Evolutionary conservation across 2,888 invertebrate species (phyloP).

Genomic region (Parnassius glacialis): DNA sequence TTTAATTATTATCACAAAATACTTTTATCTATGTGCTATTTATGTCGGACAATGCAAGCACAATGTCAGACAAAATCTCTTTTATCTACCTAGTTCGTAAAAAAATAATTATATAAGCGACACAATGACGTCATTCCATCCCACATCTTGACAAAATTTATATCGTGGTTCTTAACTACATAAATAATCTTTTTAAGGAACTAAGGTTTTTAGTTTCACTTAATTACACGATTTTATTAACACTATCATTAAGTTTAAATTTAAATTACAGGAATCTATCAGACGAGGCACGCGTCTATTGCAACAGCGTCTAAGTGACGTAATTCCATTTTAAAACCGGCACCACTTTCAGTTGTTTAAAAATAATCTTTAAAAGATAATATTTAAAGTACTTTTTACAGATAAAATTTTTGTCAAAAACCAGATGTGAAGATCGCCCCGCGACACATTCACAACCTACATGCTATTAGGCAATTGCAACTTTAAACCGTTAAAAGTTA

Average conservation of each 20-base stretch:
- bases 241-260: constrained; percentile 41
- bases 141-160: constrained; percentile 43
- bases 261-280: constrained; percentile 28
- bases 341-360: constrained; percentile 35
- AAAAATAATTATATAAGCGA: constrained; percentile 18
- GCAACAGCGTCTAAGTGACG: constrained; percentile 49
- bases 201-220: constrained; percentile 1
- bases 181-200: constrained; percentile 7
- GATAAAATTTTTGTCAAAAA: constrained; percentile 31
- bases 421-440: constrained; percentile 54
- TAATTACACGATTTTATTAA: constrained; percentile 1
- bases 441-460: constrained; percentile 60
- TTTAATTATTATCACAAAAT: too few relatives aligned
- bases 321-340: constrained; percentile 54
- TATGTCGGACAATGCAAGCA: too few relatives aligned
- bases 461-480: constrained; percentile 67
- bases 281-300: constrained; percentile 67
- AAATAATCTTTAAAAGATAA: constrained; percentile 31
- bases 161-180: constrained; percentile 7
- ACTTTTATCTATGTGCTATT: too few relatives aligned
- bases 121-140: constrained; percentile 55
- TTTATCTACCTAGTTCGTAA: neutral
- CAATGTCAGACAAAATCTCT: too few relatives aligned
- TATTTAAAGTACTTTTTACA: constrained; percentile 39
- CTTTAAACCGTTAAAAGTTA: constrained; percentile 42